phyloP scores from a whole-genome alignment of 2,888 invertebrate genomes.

The Hemaris fuciformis region DNA sequence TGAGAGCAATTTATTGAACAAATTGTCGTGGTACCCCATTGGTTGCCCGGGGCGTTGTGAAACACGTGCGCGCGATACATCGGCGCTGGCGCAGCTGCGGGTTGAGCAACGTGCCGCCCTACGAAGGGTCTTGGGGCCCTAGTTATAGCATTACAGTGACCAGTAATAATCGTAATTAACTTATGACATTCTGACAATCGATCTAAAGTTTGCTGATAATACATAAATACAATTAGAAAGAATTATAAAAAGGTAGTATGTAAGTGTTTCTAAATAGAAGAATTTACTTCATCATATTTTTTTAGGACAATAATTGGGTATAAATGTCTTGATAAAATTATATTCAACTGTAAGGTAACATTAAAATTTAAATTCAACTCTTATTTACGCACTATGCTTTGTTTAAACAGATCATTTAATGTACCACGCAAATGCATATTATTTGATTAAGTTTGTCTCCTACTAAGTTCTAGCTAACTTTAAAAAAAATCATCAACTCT shows the following conservation, averaged over 20 bases:
- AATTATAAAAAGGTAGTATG: neutral
- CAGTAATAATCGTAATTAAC: neutral
- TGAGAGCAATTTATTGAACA: slow-evolving; percentile 1
- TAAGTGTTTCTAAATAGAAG: too few species aligned
- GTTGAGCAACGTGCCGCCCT: slow-evolving; percentile 24
- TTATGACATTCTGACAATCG: neutral
- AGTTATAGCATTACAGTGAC: neutral
- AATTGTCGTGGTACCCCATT: slow-evolving; percentile 19
- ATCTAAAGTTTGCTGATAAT: neutral
- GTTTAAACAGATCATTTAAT: too few species aligned
- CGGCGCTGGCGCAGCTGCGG: slow-evolving; percentile 38
- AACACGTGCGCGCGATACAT: slow-evolving; percentile 31
- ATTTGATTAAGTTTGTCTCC: too few species aligned
- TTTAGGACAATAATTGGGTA: too few species aligned
- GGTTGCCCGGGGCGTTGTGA: slow-evolving; percentile 28
- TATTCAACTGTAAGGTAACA: too few species aligned
- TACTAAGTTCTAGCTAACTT: too few species aligned
- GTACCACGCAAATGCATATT: too few species aligned
- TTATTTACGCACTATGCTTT: neutral
- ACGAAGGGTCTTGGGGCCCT: neutral
- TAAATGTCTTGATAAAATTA: too few species aligned
- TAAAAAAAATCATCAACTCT: neutral
- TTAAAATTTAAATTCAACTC: too few species aligned
- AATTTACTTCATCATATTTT: too few species aligned
- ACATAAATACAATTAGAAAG: neutral